Evolutionary conservation across 1,140 invertebrate genomes (phyloP).

Genomic region (Acromyrmex charruanus): DNA sequence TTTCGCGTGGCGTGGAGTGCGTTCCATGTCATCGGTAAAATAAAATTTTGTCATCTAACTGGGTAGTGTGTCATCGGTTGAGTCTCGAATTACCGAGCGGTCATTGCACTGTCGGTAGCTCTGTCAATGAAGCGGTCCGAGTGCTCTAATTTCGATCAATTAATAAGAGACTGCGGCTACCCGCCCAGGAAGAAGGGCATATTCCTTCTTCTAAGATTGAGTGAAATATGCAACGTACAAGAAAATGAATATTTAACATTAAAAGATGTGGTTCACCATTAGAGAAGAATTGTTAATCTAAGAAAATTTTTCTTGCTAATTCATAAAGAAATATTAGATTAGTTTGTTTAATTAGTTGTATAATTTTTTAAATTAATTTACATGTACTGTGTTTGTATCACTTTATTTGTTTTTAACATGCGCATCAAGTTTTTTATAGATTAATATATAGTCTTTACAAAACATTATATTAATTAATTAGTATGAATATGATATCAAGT

Average conservation of each 20-base stretch:
- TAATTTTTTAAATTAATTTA: conserved; percentile 3
- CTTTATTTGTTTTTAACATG: neutral
- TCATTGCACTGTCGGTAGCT: conserved; percentile 79
- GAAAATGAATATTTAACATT: neutral
- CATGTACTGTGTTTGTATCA: neutral
- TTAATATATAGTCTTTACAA: neutral
- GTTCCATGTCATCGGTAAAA: conserved; percentile 58
- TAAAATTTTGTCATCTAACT: conserved; percentile 63
- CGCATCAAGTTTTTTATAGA: neutral
- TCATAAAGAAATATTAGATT: neutral
- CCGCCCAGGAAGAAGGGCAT: conserved; percentile 59
- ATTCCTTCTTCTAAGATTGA: conserved; percentile 66
- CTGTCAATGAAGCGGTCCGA: conserved; percentile 78
- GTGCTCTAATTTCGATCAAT: conserved; percentile 80
- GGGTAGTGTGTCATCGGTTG: conserved; percentile 71
- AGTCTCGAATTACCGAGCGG: conserved; percentile 75
- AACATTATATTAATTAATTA: conserved; percentile 21
- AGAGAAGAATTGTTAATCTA: neutral
- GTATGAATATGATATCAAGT: neutral
- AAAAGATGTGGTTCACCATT: neutral
- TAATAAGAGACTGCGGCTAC: conserved; percentile 73
- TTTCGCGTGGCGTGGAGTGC: conserved; percentile 64
- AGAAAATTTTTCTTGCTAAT: neutral
- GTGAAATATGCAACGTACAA: conserved; percentile 43
- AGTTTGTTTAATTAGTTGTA: neutral